Percentiles rank a stretch among this genome's conserved stretches.
These are phyloP conservation scores for Catamblyrhynchus diadema DNA, from an alignment of 2,797 vertebrate genomes.

Conservation along the genomic window DNA sequence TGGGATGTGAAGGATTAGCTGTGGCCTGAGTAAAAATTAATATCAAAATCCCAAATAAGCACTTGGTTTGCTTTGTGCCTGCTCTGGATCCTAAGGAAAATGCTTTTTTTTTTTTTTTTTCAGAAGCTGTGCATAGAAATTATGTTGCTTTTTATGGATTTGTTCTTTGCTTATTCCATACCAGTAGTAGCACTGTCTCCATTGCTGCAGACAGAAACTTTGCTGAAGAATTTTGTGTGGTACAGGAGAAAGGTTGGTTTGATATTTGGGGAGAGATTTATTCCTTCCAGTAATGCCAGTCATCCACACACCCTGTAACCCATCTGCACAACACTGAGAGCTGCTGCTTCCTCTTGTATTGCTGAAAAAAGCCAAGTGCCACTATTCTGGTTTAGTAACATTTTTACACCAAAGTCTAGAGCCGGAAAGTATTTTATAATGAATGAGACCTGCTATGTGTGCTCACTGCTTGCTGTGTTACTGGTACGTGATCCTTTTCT, in stretches of 20 bases:
- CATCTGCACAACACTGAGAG: neutral
- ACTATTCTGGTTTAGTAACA: neutral
- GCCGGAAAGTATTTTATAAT: neutral
- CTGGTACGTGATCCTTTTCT: neutral
- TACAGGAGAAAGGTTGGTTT: neutral
- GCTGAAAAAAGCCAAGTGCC: neutral
- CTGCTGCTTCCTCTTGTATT: neutral
- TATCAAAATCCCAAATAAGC: neutral
- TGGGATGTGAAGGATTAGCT: neutral
- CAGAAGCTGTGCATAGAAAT: neutral
- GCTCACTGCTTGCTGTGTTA: neutral
- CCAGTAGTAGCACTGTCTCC: neutral
- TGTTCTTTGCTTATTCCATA: neutral
- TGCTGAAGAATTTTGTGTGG: rapidly evolving
- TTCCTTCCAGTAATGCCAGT: neutral
- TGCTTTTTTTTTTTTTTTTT: neutral
- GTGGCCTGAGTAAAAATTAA: neutral
- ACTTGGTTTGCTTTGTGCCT: neutral
- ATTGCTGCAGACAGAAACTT: neutral
- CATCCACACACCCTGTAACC: neutral
- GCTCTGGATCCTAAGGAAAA: neutral
- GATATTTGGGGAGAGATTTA: neutral
- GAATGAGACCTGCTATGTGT: neutral
- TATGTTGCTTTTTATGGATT: neutral
- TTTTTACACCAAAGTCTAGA: neutral